Evolutionary conservation across 2,113 vertebrate genomes (phyloP).

Genomic region (Dicentrarchus labrax): DNA sequence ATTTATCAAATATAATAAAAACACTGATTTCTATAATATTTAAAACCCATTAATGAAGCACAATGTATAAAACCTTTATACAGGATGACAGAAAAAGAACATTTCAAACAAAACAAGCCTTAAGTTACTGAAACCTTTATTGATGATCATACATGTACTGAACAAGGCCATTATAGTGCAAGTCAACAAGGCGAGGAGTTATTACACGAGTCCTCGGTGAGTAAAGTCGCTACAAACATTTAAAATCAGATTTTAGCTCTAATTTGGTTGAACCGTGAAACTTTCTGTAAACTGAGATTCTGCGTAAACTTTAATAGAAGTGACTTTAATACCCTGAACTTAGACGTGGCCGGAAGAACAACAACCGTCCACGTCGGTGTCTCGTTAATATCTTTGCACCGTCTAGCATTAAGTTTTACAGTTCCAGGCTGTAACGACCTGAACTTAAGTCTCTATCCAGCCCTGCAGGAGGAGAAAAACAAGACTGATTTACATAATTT

Average conservation of each 20-base stretch:
- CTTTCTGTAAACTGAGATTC: constrained; percentile 42
- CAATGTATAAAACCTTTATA: not conserved
- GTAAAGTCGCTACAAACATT: constrained; percentile 4
- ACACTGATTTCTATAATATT: too few species aligned
- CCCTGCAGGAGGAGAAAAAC: constrained; percentile 40
- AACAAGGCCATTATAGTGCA: constrained; percentile 68
- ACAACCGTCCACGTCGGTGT: constrained; percentile 30
- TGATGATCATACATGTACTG: constrained; percentile 47
- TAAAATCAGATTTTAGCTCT: constrained; percentile 31
- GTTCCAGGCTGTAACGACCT: not conserved
- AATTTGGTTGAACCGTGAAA: constrained; percentile 56
- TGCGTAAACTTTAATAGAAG: constrained; percentile 42
- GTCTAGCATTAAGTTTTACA: constrained; percentile 37
- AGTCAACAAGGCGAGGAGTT: constrained; percentile 59
- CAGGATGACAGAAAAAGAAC: not conserved
- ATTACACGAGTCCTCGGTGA: constrained; percentile 41
- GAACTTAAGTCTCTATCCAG: constrained; percentile 42
- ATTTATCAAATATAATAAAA: not conserved
- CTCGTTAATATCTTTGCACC: constrained; percentile 52
- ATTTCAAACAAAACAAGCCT: not conserved
- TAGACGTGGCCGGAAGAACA: constrained; percentile 1
- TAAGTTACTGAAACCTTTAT: constrained; percentile 63
- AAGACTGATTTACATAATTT: not conserved
- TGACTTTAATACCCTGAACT: constrained; percentile 60
- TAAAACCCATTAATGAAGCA: too few species aligned